Base-by-base conservation (phyloP, 2,113 vertebrate genomes). In the Perognathus longimembris region DNA sequence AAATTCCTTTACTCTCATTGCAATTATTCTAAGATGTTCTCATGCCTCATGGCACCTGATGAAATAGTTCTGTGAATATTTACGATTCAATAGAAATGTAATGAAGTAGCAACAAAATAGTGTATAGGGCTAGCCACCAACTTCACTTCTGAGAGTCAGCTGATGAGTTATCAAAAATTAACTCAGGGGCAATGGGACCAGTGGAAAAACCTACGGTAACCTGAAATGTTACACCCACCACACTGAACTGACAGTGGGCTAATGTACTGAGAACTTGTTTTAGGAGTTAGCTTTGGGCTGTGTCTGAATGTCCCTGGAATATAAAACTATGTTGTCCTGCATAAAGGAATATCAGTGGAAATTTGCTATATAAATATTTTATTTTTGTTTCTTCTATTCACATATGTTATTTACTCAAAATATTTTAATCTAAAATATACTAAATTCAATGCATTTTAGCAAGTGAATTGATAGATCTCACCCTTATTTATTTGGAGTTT, bases 1-100 rank as follows among this genome's bases (percentile, higher is more conserved):
- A 92, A 94, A 45, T 82, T 90, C 21, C 3, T 71, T 92, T 82
- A 45, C 22, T 93, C 36, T 70, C 88, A 42, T 36, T 81, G 9
- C 7, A 54, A 32, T 64, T 92, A 5, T 32, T 90, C 36, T 57
- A 61, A 89, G 26, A 83, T 17, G 77, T 30, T 22, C 6, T 77
- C 14, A 70, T n/a, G n/a, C n/a, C n/a, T 70, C 88, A 40, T 61
- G 61, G 28, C 34, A 59, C 2, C 34, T 7, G 85, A 59, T 50
- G 12, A 78, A 78, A 79, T 79, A 70, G 75, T 85, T 76, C 18
- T 4, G 28, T 85, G 64, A 78, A 70, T 79, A 90, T 88, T 66
- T 61, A 85, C 30, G 21, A 76, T 83, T 75, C 95, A 90, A 73
- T 45, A 88, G 38, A 7, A 82, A 10, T 75, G 24, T 74, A 57